Base-by-base conservation (phyloP, 2,113 vertebrate species). In the Ivindomyrus marchei region DNA sequence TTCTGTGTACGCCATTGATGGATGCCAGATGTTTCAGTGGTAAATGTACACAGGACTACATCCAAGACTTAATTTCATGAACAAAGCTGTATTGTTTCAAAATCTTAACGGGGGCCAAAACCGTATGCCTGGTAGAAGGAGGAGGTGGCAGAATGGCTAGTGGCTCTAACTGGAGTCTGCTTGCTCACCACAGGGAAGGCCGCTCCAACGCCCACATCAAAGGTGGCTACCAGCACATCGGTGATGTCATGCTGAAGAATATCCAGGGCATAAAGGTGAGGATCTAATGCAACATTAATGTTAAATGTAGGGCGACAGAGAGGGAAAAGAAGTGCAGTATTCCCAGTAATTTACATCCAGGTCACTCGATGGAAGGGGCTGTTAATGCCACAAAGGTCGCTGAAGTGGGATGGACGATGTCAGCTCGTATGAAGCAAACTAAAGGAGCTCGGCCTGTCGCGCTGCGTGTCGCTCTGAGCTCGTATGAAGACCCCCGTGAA, bases 171-270 rank as follows among this genome's bases (percentile, higher is more conserved):
- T 49, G 58, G 49, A 70, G 21, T 90, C 21, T 88, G 31, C 27
- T 56, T 88, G 1, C 53, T 93, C 77, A 87, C 92, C 80, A 90
- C 94, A 99, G 98, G 98, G 98, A 99, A 96, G 98, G 97, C 90
- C 97, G 97, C 24, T 98, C 98, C 21, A 98, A 98, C 74, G 97
- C 98, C 83, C 98, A 99, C 92, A 95, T 98, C 92, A 98, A 98
- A 96, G 97, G 96, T 92, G 98, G 99, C 93, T 96, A 97, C 96
- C 98, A 99, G 95, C 97, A 97, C 94, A 98, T 98, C 11, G 98
- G 98, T 24, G 98, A 99, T 58, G 95, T 99, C 91, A 96, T 99
- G 97, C 94, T 99, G 88, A 99, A 96, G 95, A 98, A 98, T 93
- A 94, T 98, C 39, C 97, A 98, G 93, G 96, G 92, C 86, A 95